These are phyloP conservation scores for Mesoclemmys tuberculata DNA, from an alignment of 2,113 vertebrate species.

Conservation along the genomic window DNA sequence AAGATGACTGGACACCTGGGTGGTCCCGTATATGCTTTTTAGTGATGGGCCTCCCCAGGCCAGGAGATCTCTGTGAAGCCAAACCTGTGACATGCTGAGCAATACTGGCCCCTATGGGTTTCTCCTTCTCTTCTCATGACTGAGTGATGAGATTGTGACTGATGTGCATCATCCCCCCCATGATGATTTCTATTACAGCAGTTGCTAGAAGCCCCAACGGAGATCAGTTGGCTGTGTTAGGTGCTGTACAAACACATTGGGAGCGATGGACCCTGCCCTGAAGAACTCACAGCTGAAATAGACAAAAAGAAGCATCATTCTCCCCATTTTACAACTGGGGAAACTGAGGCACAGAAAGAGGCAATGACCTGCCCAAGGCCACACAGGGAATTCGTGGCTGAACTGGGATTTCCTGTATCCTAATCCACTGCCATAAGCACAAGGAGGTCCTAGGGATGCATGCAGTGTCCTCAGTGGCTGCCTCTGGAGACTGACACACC, in stretches of 20 bases:
- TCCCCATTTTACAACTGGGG: background rate
- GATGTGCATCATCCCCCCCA: background rate
- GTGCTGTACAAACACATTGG: background rate
- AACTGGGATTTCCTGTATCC: too few relatives aligned
- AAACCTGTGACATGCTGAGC: accelerated
- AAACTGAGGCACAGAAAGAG: background rate
- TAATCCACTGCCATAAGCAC: too few relatives aligned
- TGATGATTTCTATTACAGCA: background rate
- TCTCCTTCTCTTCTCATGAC: background rate
- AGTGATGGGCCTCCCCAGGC: too few relatives aligned
- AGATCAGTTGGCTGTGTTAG: background rate
- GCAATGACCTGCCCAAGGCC: background rate
- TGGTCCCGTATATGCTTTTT: background rate
- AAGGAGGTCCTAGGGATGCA: too few relatives aligned
- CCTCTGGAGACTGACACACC: background rate
- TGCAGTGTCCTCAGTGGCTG: too few relatives aligned
- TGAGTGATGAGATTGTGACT: too few relatives aligned
- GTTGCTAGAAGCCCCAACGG: background rate
- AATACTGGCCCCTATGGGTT: accelerated
- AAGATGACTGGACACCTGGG: too few relatives aligned
- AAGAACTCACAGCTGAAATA: background rate
- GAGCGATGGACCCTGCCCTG: background rate
- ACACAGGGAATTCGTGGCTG: too few relatives aligned
- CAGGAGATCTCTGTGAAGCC: background rate
- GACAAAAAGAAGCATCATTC: background rate